Conservation (phyloP, 2,888 invertebrate species). For the Meganola albula region DNA sequence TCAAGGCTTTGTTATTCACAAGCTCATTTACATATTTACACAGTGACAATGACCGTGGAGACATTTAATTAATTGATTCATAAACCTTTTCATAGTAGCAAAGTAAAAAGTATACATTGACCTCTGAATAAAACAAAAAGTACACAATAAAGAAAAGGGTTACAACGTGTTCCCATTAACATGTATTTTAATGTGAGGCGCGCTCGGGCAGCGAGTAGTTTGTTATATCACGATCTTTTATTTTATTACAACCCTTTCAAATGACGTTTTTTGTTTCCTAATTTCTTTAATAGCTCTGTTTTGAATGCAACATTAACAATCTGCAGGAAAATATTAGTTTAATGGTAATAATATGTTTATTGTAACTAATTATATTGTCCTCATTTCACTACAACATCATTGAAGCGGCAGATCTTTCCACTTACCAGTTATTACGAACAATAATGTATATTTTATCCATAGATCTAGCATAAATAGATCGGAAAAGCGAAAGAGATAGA, state of each 20-base stretch:
- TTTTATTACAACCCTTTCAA: constrained; percentile 48
- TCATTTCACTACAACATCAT: too few species aligned
- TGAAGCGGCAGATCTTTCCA: too few species aligned
- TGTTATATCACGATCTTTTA: constrained; percentile 62
- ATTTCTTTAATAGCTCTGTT: constrained; percentile 30
- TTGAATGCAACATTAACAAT: constrained; percentile 12
- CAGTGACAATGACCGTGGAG: constrained; percentile 71
- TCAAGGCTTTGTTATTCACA: constrained; percentile 65
- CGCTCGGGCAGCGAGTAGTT: constrained; percentile 63
- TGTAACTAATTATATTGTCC: neutral
- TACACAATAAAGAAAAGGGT: constrained; percentile 62
- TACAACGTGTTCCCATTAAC: constrained; percentile 67
- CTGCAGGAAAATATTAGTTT: neutral
- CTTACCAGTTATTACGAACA: neutral
- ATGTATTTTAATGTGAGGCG: constrained; percentile 60
- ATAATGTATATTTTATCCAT: neutral
- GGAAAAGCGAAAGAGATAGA: too few species aligned
- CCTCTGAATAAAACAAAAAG: constrained; percentile 72
- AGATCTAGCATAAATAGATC: too few species aligned
- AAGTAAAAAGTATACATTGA: constrained; percentile 67
- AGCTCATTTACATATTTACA: constrained; percentile 72
- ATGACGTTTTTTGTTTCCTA: constrained; percentile 36
- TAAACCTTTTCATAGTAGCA: constrained; percentile 67
- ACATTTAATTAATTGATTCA: constrained; percentile 77
- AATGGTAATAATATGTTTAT: neutral